Evolutionary conservation across 2,888 invertebrate species (phyloP), one percentile per base, ranked within the genome.

Genomic region (Epistrophella euchroma): DNA sequence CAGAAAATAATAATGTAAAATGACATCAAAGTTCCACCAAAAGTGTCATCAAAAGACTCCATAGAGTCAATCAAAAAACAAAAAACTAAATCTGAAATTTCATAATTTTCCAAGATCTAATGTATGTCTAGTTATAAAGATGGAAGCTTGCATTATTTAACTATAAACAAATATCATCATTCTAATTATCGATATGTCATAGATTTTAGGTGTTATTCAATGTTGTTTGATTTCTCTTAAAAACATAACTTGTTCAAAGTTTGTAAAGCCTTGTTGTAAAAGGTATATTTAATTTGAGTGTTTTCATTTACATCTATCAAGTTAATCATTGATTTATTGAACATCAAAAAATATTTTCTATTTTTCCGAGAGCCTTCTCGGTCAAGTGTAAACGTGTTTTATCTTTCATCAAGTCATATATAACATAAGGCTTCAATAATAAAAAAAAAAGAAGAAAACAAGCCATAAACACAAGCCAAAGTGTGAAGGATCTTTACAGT

Each of bases 401-500:
- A 37, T 60, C 37, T 22, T 60, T 37, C 9, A 60, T 40, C 35
- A 60, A 37, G 9, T 60, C 37, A 22, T 22, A 64, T 7, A 64
- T 28, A 52, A 10, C 6, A 43, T 32, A 37, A 37, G 19, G 15
- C 22, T 22, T 40, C 13, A 13, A 60, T 40, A 60, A 55, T 10
- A 55, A 52, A 13, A 19, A 17, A 37, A 45, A 64, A n/a, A n/a
- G 28, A 11, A 11, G 28, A 13, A 45, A 28, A 28, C 17, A 62
- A 28, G 17, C 32, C 15, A 66, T 47, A 66, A 47, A 66, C 62
- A 66, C 64, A 66, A 66, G 45, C 4, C 7, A 47, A n/a, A 47
- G 64, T 47, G 64, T 66, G 17, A 66, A 66, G 47, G 45, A 66
- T 66, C 32, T 32, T 66, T 66, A 19, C 64, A 47, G 64, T 47